phyloP scores from a whole-genome alignment of 1,140 invertebrate genomes.

The Neodiprion virginianus region DNA sequence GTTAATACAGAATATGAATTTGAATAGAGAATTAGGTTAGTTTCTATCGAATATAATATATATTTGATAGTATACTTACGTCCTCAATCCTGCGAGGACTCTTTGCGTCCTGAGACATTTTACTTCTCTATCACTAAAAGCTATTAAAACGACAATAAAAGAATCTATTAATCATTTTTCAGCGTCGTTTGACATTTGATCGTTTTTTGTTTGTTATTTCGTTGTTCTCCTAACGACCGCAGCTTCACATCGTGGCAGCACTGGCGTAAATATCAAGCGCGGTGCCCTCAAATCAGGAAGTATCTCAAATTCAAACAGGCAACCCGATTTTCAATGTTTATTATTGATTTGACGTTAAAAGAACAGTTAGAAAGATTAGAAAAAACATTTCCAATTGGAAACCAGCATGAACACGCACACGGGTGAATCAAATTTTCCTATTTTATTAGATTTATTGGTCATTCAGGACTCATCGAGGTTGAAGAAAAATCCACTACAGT shows the following conservation, averaged over 20 bases:
- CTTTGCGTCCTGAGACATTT: conserved; percentile 15
- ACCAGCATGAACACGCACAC: no score
- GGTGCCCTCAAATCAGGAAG: no score
- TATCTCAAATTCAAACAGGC: no score
- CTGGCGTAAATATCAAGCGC: not conserved
- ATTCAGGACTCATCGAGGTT: no score
- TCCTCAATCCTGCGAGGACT: not conserved
- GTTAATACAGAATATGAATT: not conserved
- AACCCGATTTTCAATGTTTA: no score
- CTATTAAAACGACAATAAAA: conserved; percentile 6
- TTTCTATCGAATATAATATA: not conserved
- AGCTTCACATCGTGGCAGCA: not conserved
- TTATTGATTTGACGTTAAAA: no score
- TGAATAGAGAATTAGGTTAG: not conserved
- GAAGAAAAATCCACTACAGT: no score
- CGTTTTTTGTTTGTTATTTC: conserved; percentile 18
- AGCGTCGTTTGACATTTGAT: conserved; percentile 16
- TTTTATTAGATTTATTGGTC: no score
- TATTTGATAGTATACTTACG: conserved; percentile 7
- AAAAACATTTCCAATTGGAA: no score
- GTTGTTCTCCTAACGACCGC: not conserved
- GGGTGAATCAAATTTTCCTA: no score
- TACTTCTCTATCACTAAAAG: not conserved
- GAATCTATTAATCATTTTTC: conserved; percentile 7
- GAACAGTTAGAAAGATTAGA: no score